Percentiles rank a stretch among this genome's conserved stretches.
These are phyloP conservation scores for Pyxicephalus adspersus DNA, from an alignment of 2,113 vertebrate genomes.

Conservation along the genomic window DNA sequence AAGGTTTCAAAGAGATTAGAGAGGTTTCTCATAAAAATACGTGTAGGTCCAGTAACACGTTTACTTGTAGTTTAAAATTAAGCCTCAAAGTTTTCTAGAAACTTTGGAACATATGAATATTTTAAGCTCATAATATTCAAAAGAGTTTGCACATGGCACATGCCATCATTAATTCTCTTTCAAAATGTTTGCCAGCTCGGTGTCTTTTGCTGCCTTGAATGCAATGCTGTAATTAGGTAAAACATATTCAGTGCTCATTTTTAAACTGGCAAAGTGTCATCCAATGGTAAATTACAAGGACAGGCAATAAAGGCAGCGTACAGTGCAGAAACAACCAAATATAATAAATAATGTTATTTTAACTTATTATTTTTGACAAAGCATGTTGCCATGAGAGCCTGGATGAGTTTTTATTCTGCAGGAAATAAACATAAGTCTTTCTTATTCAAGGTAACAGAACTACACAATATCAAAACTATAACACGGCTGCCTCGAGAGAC, in stretches of 20 bases:
- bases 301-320: neutral
- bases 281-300: neutral
- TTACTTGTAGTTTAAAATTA: no score
- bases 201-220: no score
- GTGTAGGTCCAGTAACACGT: no score
- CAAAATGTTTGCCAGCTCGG: no score
- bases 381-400: neutral
- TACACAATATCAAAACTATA: slow-evolving; percentile 97
- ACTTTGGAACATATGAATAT: no score
- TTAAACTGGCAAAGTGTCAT: neutral
- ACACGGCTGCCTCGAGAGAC: slow-evolving; percentile 96
- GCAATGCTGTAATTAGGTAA: no score
- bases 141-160: no score
- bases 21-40: no score
- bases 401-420: neutral
- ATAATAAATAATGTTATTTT: neutral
- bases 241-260: neutral
- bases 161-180: no score
- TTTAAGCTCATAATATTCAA: no score
- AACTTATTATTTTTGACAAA: slow-evolving; percentile 14
- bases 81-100: no score
- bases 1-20: no score
- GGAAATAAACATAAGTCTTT: slow-evolving; percentile 64
- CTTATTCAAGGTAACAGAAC: slow-evolving; percentile 90
- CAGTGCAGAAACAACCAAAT: neutral